Base-by-base conservation (phyloP, 2,113 vertebrate species). In the Limnothrissa miodon region DNA sequence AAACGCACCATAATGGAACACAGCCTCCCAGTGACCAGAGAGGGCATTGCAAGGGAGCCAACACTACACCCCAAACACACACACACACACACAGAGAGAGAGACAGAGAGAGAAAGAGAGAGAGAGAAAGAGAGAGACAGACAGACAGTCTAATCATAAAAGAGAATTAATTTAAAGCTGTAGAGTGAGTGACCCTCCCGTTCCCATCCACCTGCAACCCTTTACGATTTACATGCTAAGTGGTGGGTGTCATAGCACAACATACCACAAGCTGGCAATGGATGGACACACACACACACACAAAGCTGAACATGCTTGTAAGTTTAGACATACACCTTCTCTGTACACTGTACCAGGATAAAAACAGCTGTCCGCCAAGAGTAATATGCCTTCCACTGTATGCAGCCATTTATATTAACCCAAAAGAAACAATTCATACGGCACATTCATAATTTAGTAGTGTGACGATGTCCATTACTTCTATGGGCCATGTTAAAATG, bases 11-110 rank as follows among this genome's bases (percentile, higher is more conserved):
- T 29, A 85, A 88, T 48, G 80, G 86, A 89, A 91, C 80, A 91
- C 87, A 85, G 91, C 91, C 92, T 86, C 88, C 91, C 90, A 86
- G 88, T 93, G 92, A 90, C 85, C 86, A 81, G 82, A 29, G 19
- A 0, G 10, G 29, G 85, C 5, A 89, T 13, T 82, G 62, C 82
- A 85, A 10, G 78, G 33, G 79, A 29, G 45, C 6, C 4, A 51
- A 51, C 1, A 25, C 36, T 36, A 48, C 36, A 8, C 29, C 21
- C 1, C 17, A 17, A 6, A 23, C 15, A 29, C 39, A 11, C 66
- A 11, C n/a, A 45, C 44, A 21, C 83, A 42, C 59, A 66, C 23
- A 10, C 33, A n/a, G n/a, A n/a, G n/a, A n/a, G n/a, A n/a, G n/a
- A n/a, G n/a, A n/a, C n/a, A n/a, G n/a, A n/a, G n/a, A n/a, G n/a